phyloP scores from a whole-genome alignment of 23 tunicate genomes.

The Styela clava region DNA sequence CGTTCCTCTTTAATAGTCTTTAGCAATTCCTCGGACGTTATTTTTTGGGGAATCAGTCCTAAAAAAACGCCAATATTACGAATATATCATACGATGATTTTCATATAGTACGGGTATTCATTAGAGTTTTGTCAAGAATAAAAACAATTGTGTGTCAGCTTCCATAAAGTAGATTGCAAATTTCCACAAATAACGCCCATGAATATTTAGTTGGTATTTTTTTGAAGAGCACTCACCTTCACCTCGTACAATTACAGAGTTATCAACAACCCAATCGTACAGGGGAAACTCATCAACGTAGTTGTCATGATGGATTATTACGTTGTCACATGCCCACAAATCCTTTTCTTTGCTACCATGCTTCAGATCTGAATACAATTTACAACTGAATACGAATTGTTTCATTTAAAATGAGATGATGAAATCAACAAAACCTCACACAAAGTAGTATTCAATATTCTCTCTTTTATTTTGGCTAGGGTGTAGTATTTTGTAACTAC shows the following conservation, averaged over 20 bases:
- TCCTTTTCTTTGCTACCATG: background rate
- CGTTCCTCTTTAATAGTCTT: constrained; percentile 27
- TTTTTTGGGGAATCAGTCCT: constrained; percentile 29
- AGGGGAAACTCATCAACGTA: constrained; percentile 22
- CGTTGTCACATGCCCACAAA: constrained; percentile 47
- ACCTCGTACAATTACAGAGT: constrained; percentile 21
- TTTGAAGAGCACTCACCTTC: constrained; percentile 27
- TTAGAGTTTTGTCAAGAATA: background rate
- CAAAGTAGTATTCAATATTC: too few species aligned
- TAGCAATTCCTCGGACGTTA: background rate
- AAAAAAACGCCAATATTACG: too few species aligned
- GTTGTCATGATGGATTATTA: constrained; percentile 2
- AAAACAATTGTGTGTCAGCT: too few species aligned
- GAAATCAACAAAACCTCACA: too few species aligned
- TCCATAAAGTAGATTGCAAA: too few species aligned
- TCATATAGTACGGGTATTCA: background rate
- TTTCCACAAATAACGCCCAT: too few species aligned
- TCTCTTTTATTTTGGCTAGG: too few species aligned
- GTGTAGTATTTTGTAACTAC: too few species aligned
- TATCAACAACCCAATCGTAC: constrained; percentile 35
- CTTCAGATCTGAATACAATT: constrained; percentile 6
- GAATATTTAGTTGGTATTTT: too few species aligned
- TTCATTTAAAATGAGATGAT: too few species aligned
- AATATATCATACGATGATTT: background rate
- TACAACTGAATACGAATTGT: too few species aligned